Conservation (phyloP, 2,113 vertebrate species). For the Brienomyrus brachyistius region DNA sequence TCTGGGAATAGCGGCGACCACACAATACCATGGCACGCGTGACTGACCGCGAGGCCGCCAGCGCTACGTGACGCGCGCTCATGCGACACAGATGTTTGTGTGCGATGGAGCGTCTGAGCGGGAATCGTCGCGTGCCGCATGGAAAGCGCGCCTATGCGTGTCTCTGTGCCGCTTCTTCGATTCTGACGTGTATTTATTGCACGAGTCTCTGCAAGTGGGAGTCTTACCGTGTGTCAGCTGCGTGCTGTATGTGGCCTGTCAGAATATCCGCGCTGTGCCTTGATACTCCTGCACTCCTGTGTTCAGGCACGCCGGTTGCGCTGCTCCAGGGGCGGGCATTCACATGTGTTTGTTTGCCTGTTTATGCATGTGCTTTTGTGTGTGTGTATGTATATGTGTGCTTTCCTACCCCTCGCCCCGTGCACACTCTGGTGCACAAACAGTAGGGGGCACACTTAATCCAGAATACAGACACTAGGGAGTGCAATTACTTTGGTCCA, state of each 20-base stretch:
- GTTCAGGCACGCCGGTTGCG: background rate
- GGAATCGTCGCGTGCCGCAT: background rate
- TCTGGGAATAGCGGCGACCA: slow-evolving; percentile 49
- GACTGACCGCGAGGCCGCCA: slow-evolving; percentile 36
- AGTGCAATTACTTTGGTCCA: slow-evolving; percentile 54
- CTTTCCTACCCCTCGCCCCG: background rate
- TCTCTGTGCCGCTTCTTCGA: background rate
- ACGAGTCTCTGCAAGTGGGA: background rate
- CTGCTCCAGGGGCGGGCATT: background rate
- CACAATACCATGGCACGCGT: slow-evolving; percentile 48
- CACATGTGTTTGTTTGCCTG: background rate
- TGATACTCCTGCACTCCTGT: slow-evolving; percentile 6
- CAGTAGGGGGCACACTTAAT: slow-evolving; percentile 64
- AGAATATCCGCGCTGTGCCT: background rate
- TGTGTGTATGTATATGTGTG: background rate
- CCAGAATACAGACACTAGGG: slow-evolving; percentile 54
- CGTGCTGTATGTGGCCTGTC: background rate
- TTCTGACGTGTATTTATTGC: background rate
- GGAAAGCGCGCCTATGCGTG: background rate
- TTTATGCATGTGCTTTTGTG: background rate
- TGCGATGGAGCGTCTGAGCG: slow-evolving; percentile 30
- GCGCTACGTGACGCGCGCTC: too few species aligned
- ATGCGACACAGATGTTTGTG: background rate
- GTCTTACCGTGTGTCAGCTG: background rate
- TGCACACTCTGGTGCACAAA: background rate